A percentile compares a stretch with the other conserved stretches of the same genome.
phyloP scores from a whole-genome alignment of 2,888 invertebrate species.

The Lycocerus yunnanus region DNA sequence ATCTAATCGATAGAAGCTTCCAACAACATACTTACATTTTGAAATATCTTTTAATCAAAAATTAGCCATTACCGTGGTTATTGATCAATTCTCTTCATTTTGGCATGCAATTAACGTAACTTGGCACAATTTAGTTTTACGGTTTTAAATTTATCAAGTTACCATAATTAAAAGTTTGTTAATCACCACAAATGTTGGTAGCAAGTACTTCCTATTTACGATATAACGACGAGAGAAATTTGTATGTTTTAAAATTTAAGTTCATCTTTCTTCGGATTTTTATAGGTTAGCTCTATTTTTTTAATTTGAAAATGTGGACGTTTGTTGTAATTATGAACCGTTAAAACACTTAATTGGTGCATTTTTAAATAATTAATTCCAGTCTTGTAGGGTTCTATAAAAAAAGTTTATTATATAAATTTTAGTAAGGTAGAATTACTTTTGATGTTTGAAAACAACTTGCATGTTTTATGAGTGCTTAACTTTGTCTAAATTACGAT shows the following conservation, averaged over 20 bases:
- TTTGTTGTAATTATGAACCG: background rate
- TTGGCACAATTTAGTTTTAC: background rate
- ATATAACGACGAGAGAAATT: background rate
- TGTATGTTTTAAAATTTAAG: background rate
- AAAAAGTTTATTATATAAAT: constrained; percentile 15
- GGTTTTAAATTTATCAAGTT: background rate
- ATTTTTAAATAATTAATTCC: background rate
- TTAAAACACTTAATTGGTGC: background rate
- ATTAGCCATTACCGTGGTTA: background rate
- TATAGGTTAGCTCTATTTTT: background rate
- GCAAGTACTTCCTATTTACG: background rate
- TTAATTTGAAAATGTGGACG: background rate
- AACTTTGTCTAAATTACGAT: constrained; percentile 20
- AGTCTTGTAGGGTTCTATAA: background rate
- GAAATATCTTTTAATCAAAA: background rate
- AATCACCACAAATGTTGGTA: background rate
- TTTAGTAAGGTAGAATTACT: constrained; percentile 19
- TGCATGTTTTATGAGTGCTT: constrained; percentile 19
- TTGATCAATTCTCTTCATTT: background rate
- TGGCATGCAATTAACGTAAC: background rate
- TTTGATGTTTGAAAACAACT: constrained; percentile 15
- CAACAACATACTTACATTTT: too few relatives aligned
- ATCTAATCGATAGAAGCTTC: too few relatives aligned
- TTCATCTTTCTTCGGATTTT: background rate
- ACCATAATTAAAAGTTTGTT: background rate